Evolutionary conservation across 2,888 invertebrate genomes (phyloP).

Genomic region (Gortyna flavago): DNA sequence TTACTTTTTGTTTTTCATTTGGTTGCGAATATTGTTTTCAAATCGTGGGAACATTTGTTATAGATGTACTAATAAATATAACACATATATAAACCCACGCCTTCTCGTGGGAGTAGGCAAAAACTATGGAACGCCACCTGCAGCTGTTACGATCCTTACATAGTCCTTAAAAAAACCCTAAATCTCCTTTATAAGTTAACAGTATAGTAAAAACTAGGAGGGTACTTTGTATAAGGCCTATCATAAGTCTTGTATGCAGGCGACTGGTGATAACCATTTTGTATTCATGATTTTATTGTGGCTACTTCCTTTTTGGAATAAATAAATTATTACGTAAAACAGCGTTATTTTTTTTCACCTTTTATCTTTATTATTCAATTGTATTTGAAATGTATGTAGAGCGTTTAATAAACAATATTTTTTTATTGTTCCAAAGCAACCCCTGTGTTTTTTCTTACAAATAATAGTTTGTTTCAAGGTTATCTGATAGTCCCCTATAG

Average conservation of each 20-base stretch:
- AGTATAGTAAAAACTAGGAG: background rate
- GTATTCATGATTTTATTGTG: background rate
- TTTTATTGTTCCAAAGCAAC: background rate
- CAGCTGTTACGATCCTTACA: background rate
- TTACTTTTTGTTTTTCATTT: background rate
- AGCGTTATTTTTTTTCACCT: background rate
- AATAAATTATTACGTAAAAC: background rate
- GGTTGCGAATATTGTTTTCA: background rate
- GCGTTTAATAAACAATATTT: background rate
- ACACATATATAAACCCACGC: background rate
- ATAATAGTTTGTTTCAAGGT: background rate
- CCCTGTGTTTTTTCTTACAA: background rate
- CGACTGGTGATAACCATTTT: background rate
- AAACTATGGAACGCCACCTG: background rate
- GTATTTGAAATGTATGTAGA: background rate
- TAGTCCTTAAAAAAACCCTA: background rate
- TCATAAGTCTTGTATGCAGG: too few relatives aligned
- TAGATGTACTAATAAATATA: background rate
- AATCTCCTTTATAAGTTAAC: background rate
- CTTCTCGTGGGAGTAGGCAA: background rate
- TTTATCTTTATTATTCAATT: background rate
- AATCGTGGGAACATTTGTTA: background rate
- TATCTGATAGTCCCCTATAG: background rate
- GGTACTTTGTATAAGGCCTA: background rate
- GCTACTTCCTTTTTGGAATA: background rate